These are phyloP conservation scores for Ariopsis seemanni DNA, from an alignment of 2,113 vertebrate genomes.

Conservation along the genomic window DNA sequence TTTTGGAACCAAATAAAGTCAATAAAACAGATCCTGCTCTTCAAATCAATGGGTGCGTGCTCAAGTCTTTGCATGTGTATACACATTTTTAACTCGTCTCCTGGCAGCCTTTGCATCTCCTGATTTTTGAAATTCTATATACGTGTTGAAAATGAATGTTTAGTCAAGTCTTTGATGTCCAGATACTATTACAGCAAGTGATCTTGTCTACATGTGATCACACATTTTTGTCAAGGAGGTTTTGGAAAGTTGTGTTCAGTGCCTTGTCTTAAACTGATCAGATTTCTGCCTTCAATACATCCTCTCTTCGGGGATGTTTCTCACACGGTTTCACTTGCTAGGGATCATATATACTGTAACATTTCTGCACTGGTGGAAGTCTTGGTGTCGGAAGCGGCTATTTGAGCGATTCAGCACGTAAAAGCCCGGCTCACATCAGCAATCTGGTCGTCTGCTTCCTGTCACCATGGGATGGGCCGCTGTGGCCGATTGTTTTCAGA, in stretches of 20 bases:
- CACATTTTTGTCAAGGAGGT: slow-evolving; percentile 16
- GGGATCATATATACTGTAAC: background rate
- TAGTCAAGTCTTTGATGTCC: slow-evolving; percentile 8
- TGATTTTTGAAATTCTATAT: slow-evolving; percentile 35
- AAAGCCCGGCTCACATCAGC: slow-evolving; percentile 4
- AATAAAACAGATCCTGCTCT: slow-evolving; percentile 46
- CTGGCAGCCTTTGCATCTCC: background rate
- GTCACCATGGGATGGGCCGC: slow-evolving; percentile 12
- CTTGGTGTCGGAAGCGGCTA: background rate
- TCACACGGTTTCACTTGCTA: background rate
- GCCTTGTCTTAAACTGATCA: background rate
- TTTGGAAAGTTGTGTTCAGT: background rate
- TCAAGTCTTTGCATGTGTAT: background rate
- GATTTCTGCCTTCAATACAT: slow-evolving; percentile 2
- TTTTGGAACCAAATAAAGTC: slow-evolving; percentile 74
- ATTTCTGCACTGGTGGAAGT: background rate
- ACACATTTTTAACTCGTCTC: slow-evolving; percentile 23
- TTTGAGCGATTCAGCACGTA: background rate
- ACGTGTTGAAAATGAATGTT: slow-evolving; percentile 40
- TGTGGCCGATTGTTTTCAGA: slow-evolving; percentile 54
- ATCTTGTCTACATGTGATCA: slow-evolving; percentile 10
- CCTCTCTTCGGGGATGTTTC: background rate
- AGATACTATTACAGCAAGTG: slow-evolving; percentile 25
- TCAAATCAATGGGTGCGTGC: background rate
- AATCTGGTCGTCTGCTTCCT: slow-evolving; percentile 34